Percentiles rank a stretch among this genome's conserved stretches.
Conservation (phyloP, 1,140 invertebrate genomes). For the Olivierus martensii region DNA sequence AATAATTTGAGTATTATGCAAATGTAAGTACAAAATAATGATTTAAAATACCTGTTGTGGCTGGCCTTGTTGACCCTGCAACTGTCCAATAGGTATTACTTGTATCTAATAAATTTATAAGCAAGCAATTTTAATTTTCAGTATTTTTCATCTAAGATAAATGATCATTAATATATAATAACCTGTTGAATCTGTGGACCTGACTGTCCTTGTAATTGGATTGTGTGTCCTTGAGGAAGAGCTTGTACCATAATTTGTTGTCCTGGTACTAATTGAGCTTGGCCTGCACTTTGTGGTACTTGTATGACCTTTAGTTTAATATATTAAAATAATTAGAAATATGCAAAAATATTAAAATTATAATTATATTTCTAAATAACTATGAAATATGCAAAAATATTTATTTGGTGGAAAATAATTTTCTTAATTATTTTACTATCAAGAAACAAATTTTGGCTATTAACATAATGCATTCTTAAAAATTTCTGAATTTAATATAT, state of each 20-base stretch:
- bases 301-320: conserved; percentile 24
- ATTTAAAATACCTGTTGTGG: conserved; percentile 36
- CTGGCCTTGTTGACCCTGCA: conserved; percentile 33
- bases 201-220: conserved; percentile 45
- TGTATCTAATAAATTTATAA: conserved; percentile 35
- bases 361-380: not conserved
- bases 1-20: no score
- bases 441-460: no score
- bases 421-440: no score
- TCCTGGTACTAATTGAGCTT: conserved; percentile 28
- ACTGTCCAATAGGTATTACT: conserved; percentile 42
- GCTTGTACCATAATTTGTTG: conserved; percentile 32
- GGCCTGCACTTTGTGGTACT: conserved; percentile 31
- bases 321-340: not conserved
- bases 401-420: not conserved
- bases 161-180: no score
- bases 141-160: no score
- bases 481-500: no score
- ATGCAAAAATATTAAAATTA: not conserved
- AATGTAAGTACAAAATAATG: no score
- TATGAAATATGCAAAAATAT: not conserved
- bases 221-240: conserved; percentile 37
- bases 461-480: no score
- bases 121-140: no score
- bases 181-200: conserved; percentile 37